Conservation (phyloP, 2,888 invertebrate genomes). For the Drosophila kanekoi region DNA sequence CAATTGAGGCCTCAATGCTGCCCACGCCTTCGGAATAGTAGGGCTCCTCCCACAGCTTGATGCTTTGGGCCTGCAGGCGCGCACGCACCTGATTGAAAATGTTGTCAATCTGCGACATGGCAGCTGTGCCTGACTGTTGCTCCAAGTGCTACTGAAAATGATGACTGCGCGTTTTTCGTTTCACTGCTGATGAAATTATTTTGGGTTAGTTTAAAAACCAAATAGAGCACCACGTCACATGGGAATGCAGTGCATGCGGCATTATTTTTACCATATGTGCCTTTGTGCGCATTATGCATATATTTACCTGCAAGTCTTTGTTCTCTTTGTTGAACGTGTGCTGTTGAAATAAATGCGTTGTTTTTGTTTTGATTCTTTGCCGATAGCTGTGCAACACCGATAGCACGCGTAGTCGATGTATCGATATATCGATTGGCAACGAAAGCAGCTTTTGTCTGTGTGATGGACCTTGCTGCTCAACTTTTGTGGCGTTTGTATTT, state of each 20-base stretch:
- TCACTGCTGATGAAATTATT: background rate
- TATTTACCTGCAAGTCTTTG: background rate
- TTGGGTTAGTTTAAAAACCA: background rate
- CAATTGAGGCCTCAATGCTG: conserved; percentile 84
- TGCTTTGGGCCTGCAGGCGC: conserved; percentile 88
- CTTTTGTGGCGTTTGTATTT: background rate
- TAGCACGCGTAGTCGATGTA: background rate
- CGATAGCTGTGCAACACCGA: conserved; percentile 2
- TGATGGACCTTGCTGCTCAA: background rate
- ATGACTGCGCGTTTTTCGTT: conserved; percentile 21
- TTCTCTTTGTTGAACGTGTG: background rate
- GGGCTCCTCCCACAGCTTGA: conserved; percentile 92
- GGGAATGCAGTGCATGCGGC: background rate
- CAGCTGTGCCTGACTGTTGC: background rate
- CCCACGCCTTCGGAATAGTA: conserved; percentile 87
- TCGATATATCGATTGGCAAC: conserved; percentile 12
- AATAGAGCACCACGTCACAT: conserved; percentile 20
- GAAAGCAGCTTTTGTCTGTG: conserved; percentile 14
- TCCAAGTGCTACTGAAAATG: background rate
- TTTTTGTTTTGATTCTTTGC: conserved; percentile 29
- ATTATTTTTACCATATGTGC: background rate
- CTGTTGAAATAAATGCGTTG: conserved; percentile 13
- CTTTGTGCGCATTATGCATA: background rate
- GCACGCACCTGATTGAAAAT: conserved; percentile 88
- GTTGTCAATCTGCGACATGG: conserved; percentile 86